Evolutionary conservation across 2,113 vertebrate genomes (phyloP).

Genomic region (Oryzias woworae): DNA sequence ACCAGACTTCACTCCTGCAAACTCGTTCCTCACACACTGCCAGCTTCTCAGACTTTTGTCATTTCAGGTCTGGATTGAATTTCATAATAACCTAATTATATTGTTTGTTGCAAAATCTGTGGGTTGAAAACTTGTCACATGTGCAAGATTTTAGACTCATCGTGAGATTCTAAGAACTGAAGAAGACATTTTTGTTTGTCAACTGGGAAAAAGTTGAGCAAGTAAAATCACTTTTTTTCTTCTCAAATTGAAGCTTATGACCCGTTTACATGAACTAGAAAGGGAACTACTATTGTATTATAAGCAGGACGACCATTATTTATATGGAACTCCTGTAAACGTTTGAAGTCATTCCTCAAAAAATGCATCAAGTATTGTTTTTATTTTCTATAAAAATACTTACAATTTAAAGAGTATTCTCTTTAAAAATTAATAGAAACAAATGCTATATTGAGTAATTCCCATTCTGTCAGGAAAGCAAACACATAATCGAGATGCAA

Average conservation of each 20-base stretch:
- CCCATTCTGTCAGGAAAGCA: too few relatives aligned
- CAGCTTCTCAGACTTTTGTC: conserved; percentile 31
- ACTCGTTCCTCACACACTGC: conserved; percentile 30
- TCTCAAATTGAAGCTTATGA: not conserved
- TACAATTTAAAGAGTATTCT: too few relatives aligned
- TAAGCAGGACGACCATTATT: too few relatives aligned
- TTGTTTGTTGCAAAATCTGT: conserved; percentile 38
- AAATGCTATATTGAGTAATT: too few relatives aligned
- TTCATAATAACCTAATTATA: conserved; percentile 41
- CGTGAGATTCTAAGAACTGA: conserved; percentile 20
- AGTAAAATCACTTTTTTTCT: conserved; percentile 1
- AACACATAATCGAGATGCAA: too few relatives aligned
- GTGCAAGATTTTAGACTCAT: conserved; percentile 14
- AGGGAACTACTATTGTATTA: too few relatives aligned
- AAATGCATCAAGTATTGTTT: too few relatives aligned
- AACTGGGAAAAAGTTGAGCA: conserved; percentile 17
- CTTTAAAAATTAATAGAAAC: too few relatives aligned
- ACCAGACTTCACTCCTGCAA: conserved; percentile 52
- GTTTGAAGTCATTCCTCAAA: too few relatives aligned
- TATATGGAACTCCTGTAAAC: too few relatives aligned
- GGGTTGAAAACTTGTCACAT: conserved; percentile 28
- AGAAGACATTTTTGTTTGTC: conserved; percentile 40
- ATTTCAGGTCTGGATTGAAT: conserved; percentile 28
- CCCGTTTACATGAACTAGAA: not conserved
- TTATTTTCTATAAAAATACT: too few relatives aligned